Evolutionary conservation across 1,140 invertebrate species (phyloP), one percentile per base, ranked within the genome.

Genomic region (Pemphigus obesinymphae): DNA sequence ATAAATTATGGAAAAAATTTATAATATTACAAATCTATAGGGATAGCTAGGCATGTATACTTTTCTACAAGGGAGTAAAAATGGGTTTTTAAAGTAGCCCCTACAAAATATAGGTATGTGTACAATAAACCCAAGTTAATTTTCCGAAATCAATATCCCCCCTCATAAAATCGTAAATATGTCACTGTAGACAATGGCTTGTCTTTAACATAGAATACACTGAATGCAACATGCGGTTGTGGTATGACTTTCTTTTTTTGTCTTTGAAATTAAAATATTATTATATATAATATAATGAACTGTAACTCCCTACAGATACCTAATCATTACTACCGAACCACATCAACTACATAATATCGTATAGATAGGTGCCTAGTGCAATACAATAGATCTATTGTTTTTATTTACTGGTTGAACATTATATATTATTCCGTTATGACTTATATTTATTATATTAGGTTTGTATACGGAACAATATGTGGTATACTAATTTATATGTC

Each of bases 341-440:
- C 10, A 20, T 11, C 31, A 8, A 66, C 10, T 45, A n/a, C 8
- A 37, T 37, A 66, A 66, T 34, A 63, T n/a, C n/a, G n/a, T n/a
- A n/a, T n/a, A n/a, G n/a, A n/a, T n/a, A n/a, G n/a, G n/a, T n/a
- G n/a, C n/a, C n/a, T n/a, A n/a, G n/a, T n/a, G n/a, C 61, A 66
- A 66, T 29, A 61, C 61, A 66, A 66, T 66, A 37, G 61, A 66
- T 66, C 31, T 66, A 66, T 66, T 66, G 61, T 66, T 66, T 66
- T 66, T 5, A 37, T 34, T 66, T 37, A 8, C 3, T 17, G 61
- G 61, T 37, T 29, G 61, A 66, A 37, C 17, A 66, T 2, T 66
- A 31, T 31, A 61, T 61, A 23, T 61, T 61, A 61, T 61, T 61
- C n/a, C n/a, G n/a, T n/a, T n/a, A n/a, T n/a, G n/a, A n/a, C n/a